Evolutionary conservation across 2,888 invertebrate genomes (phyloP).

Genomic region (Choristoneura rosaceana): DNA sequence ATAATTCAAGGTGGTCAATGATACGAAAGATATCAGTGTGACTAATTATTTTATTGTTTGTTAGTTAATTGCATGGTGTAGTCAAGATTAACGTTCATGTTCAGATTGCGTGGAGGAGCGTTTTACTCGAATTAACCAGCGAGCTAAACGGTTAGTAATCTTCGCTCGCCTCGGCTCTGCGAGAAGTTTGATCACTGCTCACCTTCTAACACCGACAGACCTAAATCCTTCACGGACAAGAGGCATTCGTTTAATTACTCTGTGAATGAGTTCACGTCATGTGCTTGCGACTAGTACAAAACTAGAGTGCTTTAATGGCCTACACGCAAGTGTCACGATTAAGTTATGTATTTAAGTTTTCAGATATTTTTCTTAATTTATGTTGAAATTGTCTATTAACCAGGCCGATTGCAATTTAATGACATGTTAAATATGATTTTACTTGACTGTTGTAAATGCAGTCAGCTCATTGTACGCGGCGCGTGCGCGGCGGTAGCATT

Average conservation of each 20-base stretch:
- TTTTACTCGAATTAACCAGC: not conserved
- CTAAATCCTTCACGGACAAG: conserved; percentile 10
- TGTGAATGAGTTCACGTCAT: conserved; percentile 1
- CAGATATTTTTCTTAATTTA: conserved; percentile 2
- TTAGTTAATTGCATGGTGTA: conserved; percentile 54
- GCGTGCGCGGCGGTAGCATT: not conserved
- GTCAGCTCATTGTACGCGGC: not conserved
- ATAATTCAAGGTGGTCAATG: conserved; percentile 54
- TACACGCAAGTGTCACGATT: not conserved
- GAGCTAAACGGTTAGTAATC: conserved; percentile 14
- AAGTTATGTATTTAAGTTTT: conserved; percentile 1
- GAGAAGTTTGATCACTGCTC: not conserved
- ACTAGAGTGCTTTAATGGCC: conserved; percentile 2
- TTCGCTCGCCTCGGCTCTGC: not conserved
- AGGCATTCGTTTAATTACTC: conserved; percentile 12
- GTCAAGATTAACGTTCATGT: conserved; percentile 46
- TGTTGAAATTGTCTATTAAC: not conserved
- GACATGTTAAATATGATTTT: not conserved
- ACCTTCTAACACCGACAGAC: conserved; percentile 2
- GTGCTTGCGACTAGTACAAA: not conserved
- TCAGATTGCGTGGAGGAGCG: conserved; percentile 44
- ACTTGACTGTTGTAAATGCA: not conserved
- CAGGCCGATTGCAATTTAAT: conserved; percentile 1
- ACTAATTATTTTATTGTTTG: conserved; percentile 58
- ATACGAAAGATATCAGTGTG: conserved; percentile 55